These are phyloP conservation scores for Centropristis striata DNA, from an alignment of 2,113 vertebrate genomes.

Conservation along the genomic window DNA sequence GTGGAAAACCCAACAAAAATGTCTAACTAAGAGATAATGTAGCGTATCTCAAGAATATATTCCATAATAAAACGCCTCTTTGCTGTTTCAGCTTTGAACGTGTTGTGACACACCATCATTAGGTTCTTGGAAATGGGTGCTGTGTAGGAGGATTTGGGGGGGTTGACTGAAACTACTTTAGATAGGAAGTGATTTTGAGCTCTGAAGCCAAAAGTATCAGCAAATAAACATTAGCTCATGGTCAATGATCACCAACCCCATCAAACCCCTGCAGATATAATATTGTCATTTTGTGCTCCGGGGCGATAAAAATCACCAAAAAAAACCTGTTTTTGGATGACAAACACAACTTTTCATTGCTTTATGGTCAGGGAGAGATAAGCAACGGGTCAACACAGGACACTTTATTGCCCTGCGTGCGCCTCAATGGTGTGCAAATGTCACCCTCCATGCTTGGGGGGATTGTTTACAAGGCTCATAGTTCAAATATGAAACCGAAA, in stretches of 20 bases:
- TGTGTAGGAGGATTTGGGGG: neutral
- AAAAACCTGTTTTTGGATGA: conserved; percentile 2
- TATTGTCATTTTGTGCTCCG: neutral
- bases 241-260: conserved; percentile 34
- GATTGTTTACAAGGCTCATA: conserved; percentile 51
- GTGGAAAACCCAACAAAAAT: conserved; percentile 43
- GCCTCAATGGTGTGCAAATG: conserved; percentile 36
- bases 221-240: conserved; percentile 23
- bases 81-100: conserved; percentile 41
- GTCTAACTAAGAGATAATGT: conserved; percentile 39
- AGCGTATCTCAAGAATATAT: conserved; percentile 20
- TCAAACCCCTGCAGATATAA: conserved; percentile 35
- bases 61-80: neutral
- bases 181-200: neutral
- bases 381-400: conserved; percentile 43
- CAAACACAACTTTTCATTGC: conserved; percentile 24
- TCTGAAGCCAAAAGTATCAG: neutral
- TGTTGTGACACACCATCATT: conserved; percentile 23
- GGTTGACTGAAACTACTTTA: conserved; percentile 3
- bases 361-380: conserved; percentile 19
- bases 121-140: neutral
- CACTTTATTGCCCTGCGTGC: conserved; percentile 10
- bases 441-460: conserved; percentile 18
- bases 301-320: conserved; percentile 4
- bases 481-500: conserved; percentile 65